Evolutionary conservation across 2,888 invertebrate species (phyloP).

Genomic region (Rhingia rostrata): DNA sequence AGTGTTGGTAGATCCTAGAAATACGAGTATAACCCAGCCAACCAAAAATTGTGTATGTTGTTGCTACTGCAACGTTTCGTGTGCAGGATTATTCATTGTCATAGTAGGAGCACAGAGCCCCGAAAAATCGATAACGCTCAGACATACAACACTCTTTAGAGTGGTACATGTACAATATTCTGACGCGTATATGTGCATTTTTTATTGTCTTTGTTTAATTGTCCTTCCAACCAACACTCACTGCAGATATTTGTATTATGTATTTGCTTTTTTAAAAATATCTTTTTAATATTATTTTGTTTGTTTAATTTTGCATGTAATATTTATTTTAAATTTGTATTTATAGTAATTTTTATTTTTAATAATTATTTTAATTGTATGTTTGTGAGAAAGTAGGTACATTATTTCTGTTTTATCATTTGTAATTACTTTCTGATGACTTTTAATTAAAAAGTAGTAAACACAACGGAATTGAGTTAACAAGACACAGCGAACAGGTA

Average conservation of each 20-base stretch:
- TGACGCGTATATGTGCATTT: slow-evolving; percentile 53
- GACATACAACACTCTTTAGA: slow-evolving; percentile 32
- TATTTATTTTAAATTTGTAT: slow-evolving; percentile 1
- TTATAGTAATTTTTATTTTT: slow-evolving; percentile 28
- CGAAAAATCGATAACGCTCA: slow-evolving; percentile 70
- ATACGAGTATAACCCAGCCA: slow-evolving; percentile 41
- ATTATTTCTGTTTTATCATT: slow-evolving; percentile 3
- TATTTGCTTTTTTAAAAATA: slow-evolving; percentile 59
- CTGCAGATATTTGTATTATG: slow-evolving; percentile 44
- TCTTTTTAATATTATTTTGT: slow-evolving; percentile 61
- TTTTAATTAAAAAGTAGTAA: slow-evolving; percentile 75
- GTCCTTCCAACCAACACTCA: slow-evolving; percentile 61
- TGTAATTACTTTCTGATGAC: slow-evolving; percentile 75
- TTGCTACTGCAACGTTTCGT: slow-evolving; percentile 72
- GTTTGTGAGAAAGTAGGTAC: slow-evolving; percentile 3
- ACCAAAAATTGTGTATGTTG: slow-evolving; percentile 71
- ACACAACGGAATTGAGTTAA: slow-evolving; percentile 44
- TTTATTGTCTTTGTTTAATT: slow-evolving; percentile 68
- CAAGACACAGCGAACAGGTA: slow-evolving; percentile 18
- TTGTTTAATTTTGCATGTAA: slow-evolving; percentile 12
- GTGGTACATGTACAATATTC: not conserved
- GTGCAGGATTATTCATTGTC: slow-evolving; percentile 63
- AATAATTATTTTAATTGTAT: slow-evolving; percentile 51
- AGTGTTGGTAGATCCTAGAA: slow-evolving; percentile 37
- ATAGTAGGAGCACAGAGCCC: slow-evolving; percentile 28